These are phyloP conservation scores for Phainopepla nitens DNA, from an alignment of 2,113 vertebrate genomes.

Conservation along the genomic window DNA sequence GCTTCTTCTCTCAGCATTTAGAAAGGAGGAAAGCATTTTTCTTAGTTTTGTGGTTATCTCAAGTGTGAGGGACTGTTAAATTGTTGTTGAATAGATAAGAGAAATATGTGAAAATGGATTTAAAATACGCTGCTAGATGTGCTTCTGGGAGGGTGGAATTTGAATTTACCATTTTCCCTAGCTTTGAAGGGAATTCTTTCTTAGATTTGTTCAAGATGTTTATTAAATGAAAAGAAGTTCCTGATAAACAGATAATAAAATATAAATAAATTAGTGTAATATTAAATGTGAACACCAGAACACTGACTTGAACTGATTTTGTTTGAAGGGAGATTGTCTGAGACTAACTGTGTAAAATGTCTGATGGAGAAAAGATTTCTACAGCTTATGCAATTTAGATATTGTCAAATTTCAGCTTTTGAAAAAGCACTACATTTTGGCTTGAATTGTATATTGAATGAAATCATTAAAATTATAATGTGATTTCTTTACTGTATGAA, in stretches of 20 bases:
- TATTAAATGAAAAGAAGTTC: slow-evolving; percentile 45
- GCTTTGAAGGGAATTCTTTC: background rate
- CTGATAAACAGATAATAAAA: slow-evolving; percentile 23
- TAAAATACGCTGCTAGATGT: slow-evolving; percentile 23
- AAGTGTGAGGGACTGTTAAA: slow-evolving; percentile 34
- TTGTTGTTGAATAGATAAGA: slow-evolving; percentile 49
- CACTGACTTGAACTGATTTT: background rate
- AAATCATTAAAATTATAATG: background rate
- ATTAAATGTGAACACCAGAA: background rate
- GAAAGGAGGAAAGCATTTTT: slow-evolving; percentile 10
- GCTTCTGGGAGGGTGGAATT: slow-evolving; percentile 30
- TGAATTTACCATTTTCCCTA: background rate
- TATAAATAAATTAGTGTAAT: background rate
- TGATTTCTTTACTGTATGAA: background rate
- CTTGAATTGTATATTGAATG: background rate
- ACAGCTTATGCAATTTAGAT: background rate
- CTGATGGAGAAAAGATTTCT: background rate
- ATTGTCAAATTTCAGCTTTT: background rate
- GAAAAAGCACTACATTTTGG: background rate
- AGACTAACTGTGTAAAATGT: background rate
- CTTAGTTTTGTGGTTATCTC: slow-evolving; percentile 36
- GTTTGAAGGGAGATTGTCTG: background rate
- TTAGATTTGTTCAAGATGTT: slow-evolving; percentile 17
- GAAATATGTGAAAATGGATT: slow-evolving; percentile 58
- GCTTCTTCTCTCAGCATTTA: slow-evolving; percentile 43